Evolutionary conservation across 1,140 invertebrate species (phyloP).

Genomic region (Conus betulinus): DNA sequence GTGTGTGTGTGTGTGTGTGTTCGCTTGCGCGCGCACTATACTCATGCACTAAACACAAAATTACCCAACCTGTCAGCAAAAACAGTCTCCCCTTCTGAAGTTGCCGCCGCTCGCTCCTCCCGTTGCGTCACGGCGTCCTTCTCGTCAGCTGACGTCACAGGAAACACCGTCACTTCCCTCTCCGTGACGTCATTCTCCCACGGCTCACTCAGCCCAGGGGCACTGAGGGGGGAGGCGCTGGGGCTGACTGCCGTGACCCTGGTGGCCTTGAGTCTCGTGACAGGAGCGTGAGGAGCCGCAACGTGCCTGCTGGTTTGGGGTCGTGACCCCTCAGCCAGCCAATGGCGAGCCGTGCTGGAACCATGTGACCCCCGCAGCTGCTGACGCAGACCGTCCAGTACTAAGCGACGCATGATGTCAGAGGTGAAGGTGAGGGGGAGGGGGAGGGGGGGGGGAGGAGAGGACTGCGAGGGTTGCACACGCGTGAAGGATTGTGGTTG

Average conservation of each 20-base stretch:
- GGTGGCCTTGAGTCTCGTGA: not conserved
- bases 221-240: too few relatives aligned
- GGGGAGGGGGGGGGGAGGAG: not conserved
- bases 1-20: too few relatives aligned
- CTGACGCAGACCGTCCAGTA: not conserved
- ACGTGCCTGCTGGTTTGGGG: not conserved
- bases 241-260: slow-evolving; percentile 1
- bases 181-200: slow-evolving; percentile 12
- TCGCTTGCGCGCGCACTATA: too few relatives aligned
- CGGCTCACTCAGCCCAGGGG: not conserved
- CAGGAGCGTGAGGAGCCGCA: not conserved
- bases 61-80: too few relatives aligned
- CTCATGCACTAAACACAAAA: too few relatives aligned
- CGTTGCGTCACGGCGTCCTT: not conserved
- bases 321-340: not conserved
- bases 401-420: not conserved
- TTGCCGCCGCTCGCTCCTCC: too few relatives aligned
- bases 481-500: not conserved
- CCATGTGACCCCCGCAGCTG: not conserved
- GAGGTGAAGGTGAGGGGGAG: not conserved
- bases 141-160: not conserved
- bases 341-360: not conserved
- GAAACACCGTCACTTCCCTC: not conserved
- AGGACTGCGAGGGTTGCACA: not conserved
- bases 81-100: too few relatives aligned